phyloP scores from a whole-genome alignment of 2,888 invertebrate species.

The Tricholauxania praeusta region DNA sequence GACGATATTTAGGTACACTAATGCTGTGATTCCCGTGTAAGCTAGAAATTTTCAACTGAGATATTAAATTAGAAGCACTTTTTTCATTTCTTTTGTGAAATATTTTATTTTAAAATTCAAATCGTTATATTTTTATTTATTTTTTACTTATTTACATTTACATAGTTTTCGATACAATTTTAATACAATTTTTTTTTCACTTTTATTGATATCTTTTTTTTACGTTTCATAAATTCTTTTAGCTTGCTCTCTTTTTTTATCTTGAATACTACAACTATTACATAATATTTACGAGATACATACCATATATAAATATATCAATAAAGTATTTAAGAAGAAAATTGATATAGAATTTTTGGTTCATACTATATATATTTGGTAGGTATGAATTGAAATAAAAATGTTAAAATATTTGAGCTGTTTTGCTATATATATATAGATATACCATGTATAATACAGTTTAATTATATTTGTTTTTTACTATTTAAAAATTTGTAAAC shows the following conservation, averaged over 20 bases:
- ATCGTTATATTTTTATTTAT: neutral
- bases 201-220: neutral
- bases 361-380: slow-evolving; percentile 23
- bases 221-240: slow-evolving; percentile 26
- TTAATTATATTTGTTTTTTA: neutral
- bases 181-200: slow-evolving; percentile 6
- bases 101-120: slow-evolving; percentile 23
- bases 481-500: slow-evolving; percentile 32
- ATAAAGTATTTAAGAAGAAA: slow-evolving; percentile 20
- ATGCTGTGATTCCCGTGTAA: too few relatives aligned
- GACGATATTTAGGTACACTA: too few relatives aligned
- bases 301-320: neutral
- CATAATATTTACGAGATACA: slow-evolving; percentile 32
- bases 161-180: slow-evolving; percentile 21
- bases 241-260: slow-evolving; percentile 27
- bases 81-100: neutral
- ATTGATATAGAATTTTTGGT: slow-evolving; percentile 22
- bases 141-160: slow-evolving; percentile 20
- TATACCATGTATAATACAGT: too few relatives aligned
- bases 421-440: slow-evolving; percentile 5
- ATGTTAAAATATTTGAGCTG: slow-evolving; percentile 15
- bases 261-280: slow-evolving; percentile 34
- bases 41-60: too few relatives aligned
- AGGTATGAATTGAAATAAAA: slow-evolving; percentile 17
- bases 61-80: too few relatives aligned